phyloP scores from a whole-genome alignment of 64 coral and sea anemone species.

The Exaiptasia diaphana region DNA sequence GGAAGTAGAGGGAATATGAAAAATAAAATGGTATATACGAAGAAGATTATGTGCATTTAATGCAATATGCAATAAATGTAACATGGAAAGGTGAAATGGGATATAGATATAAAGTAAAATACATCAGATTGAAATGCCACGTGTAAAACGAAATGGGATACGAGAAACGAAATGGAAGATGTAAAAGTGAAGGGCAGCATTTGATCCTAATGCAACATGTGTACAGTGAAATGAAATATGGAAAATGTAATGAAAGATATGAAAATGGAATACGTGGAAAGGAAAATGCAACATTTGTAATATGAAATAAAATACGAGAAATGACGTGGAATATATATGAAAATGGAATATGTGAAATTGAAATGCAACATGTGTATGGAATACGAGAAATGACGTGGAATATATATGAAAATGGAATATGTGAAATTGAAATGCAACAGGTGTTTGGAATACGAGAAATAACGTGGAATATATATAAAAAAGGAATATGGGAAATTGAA shows the following conservation, averaged over 20 bases:
- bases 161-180: not conserved
- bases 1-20: no score
- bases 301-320: not conserved
- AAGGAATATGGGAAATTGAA: no score
- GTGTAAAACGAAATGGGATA: no score
- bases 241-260: not conserved
- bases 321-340: not conserved
- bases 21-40: no score
- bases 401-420: not conserved
- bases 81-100: no score
- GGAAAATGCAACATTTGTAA: not conserved
- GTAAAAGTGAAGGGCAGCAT: not conserved
- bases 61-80: no score
- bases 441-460: not conserved
- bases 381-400: not conserved
- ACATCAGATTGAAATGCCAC: no score
- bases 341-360: no score
- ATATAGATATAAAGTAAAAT: no score
- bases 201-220: not conserved
- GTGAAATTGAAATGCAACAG: not conserved
- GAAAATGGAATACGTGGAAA: not conserved
- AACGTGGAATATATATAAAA: not conserved
- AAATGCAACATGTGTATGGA: not conserved
- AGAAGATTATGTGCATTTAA: no score
- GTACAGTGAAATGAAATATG: not conserved